phyloP scores from a whole-genome alignment of 2,113 vertebrate genomes.

The Origma solitaria region DNA sequence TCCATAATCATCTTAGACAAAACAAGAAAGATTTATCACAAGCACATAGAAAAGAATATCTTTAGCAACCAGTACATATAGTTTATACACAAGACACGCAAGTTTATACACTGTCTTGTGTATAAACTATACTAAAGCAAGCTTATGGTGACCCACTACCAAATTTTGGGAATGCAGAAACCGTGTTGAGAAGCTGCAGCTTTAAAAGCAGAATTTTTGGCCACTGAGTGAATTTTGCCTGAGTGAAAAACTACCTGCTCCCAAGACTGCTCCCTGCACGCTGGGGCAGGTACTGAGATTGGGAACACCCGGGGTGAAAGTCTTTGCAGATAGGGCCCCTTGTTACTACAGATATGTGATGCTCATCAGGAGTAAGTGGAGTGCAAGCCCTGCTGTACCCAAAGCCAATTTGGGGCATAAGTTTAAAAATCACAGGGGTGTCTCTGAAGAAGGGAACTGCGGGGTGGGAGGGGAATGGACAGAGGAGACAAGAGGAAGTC shows the following conservation, averaged over 20 bases:
- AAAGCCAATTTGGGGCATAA: not conserved
- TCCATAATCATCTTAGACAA: not conserved
- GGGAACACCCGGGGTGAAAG: rapidly evolving
- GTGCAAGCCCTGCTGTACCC: not conserved
- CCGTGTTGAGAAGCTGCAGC: rapidly evolving
- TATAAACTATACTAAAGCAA: no score
- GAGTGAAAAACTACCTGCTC: not conserved
- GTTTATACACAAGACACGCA: not conserved
- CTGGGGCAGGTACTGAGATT: not conserved
- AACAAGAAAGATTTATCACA: not conserved
- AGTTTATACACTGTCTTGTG: no score
- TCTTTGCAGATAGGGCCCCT: not conserved
- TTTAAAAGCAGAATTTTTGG: not conserved
- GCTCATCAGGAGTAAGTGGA: not conserved
- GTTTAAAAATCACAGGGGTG: not conserved
- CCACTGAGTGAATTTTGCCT: rapidly evolving
- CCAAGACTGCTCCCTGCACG: rapidly evolving
- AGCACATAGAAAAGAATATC: not conserved
- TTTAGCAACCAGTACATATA: not conserved
- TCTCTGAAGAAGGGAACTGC: not conserved
- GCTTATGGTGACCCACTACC: not conserved
- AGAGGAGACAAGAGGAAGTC: not conserved
- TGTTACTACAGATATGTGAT: not conserved
- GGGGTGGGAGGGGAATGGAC: no score
- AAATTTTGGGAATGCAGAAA: not conserved